These are phyloP conservation scores for Thera obeliscata DNA, from an alignment of 2,888 invertebrate genomes.

Conservation along the genomic window DNA sequence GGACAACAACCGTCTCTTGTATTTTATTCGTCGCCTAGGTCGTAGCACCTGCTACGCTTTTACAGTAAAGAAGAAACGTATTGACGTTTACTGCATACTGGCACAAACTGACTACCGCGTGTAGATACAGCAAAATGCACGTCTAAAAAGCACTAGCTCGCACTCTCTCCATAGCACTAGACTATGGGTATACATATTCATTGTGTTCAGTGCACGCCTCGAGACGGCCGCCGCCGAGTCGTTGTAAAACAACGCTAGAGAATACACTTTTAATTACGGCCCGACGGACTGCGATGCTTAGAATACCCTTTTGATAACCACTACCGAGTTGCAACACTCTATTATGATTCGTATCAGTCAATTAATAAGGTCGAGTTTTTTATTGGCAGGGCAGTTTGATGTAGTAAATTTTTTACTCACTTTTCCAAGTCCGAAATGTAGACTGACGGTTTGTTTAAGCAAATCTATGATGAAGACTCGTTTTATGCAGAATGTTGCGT, in stretches of 20 bases:
- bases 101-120: conserved; percentile 29
- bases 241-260: conserved; percentile 66
- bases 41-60: conserved; percentile 19
- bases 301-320: conserved; percentile 64
- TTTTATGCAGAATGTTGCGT: conserved; percentile 18
- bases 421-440: conserved; percentile 39
- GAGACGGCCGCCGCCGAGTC: conserved; percentile 55
- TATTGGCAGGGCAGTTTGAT: conserved; percentile 15
- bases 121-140: conserved; percentile 36
- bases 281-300: conserved; percentile 61
- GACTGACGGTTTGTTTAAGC: conserved; percentile 36
- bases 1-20: not conserved
- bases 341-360: conserved; percentile 48
- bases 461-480: conserved; percentile 31
- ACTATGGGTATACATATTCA: conserved; percentile 52
- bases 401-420: conserved; percentile 41
- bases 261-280: conserved; percentile 70
- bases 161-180: conserved; percentile 48
- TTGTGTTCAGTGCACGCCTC: conserved; percentile 56
- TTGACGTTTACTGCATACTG: conserved; percentile 25
- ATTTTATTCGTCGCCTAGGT: conserved; percentile 13
- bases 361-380: conserved; percentile 44
- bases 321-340: conserved; percentile 43
- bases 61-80: conserved; percentile 21
- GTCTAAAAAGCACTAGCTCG: conserved; percentile 53